Base-by-base conservation (phyloP, 2,113 vertebrate genomes). In the Phrynosoma blainvillii region DNA sequence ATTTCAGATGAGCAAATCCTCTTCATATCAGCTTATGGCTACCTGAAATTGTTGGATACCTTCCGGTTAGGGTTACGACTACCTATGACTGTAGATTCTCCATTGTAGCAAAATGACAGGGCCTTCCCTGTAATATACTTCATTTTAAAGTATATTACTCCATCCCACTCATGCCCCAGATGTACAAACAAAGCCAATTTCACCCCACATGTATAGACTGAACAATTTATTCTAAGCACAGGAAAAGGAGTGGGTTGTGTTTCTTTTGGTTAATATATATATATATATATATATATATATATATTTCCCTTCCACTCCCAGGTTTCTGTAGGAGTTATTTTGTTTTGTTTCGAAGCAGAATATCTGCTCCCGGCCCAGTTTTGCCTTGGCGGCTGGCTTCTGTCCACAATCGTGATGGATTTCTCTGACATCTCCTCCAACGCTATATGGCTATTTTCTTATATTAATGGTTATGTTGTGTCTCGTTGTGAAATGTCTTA, bases 391-490 rank as follows among this genome's bases (percentile, higher is more conserved):
- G 68, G 54, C 78, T 87, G 86, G 86, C 32, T 40, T 9, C 2
- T 11, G 5, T 56, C 85, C 85, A 86, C 14, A 0, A n/a, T 12
- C 65, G 18, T 86, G 85, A 86, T 86, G 77, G 65, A 87, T 87
- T 81, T 74, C 78, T 73, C 66, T 27, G 52, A 71, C 66, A 59
- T 71, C 85, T 79, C 68, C 68, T 52, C 2, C 30, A 56, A 73
- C 81, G 86, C 86, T 68, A 87, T 78, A 81, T 74, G 86, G 86
- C 78, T 81, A 74, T 87, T 73, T 87, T 87, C 78, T 81, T 87
- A 81, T 81, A 87, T 73, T 81, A 87, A 59, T 81, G 86, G 68
- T 23, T 40, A 59, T 81, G 86, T 74, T 87, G 78, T 81, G 68
- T 87, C 68, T 87, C 70, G 42, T 81, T 87, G 78, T 62, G 86